Evolutionary conservation across 2,113 vertebrate genomes (phyloP).

Genomic region (Zootoca vivipara): DNA sequence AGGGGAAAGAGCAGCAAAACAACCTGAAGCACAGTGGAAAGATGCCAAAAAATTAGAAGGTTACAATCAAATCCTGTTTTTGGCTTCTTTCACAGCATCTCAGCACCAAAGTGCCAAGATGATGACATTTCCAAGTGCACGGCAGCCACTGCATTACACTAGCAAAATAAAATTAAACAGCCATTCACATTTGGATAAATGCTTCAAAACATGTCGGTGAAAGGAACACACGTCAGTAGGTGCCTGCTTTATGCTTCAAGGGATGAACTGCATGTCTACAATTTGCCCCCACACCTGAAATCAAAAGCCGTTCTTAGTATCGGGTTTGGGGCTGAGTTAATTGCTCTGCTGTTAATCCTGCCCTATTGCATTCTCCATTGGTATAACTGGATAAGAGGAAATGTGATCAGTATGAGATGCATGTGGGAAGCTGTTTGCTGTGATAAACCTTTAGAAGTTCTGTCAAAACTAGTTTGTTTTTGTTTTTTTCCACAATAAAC

Average conservation of each 20-base stretch:
- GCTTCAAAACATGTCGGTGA: not conserved
- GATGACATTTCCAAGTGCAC: not conserved
- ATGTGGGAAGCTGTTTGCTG: not conserved
- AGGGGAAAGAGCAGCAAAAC: not conserved
- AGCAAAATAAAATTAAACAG: not conserved
- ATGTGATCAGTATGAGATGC: not conserved
- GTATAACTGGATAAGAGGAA: not conserved
- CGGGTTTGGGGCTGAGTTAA: not conserved
- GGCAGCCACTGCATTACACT: not conserved
- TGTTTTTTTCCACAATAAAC: not conserved
- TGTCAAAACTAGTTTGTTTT: not conserved
- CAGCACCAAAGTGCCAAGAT: not conserved
- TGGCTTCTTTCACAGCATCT: conserved; percentile 11
- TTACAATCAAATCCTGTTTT: not conserved
- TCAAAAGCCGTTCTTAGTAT: not conserved
- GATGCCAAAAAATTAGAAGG: rapidly evolving
- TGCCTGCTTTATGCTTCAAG: not conserved
- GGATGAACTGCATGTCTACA: not conserved
- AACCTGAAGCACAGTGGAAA: not conserved
- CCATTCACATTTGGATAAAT: not conserved
- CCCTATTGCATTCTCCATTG: not conserved
- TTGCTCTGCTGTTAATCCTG: not conserved
- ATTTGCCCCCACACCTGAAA: not conserved
- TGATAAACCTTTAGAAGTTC: not conserved
- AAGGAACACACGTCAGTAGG: not conserved